phyloP scores from a whole-genome alignment of 2,113 vertebrate genomes.

The Zootoca vivipara region DNA sequence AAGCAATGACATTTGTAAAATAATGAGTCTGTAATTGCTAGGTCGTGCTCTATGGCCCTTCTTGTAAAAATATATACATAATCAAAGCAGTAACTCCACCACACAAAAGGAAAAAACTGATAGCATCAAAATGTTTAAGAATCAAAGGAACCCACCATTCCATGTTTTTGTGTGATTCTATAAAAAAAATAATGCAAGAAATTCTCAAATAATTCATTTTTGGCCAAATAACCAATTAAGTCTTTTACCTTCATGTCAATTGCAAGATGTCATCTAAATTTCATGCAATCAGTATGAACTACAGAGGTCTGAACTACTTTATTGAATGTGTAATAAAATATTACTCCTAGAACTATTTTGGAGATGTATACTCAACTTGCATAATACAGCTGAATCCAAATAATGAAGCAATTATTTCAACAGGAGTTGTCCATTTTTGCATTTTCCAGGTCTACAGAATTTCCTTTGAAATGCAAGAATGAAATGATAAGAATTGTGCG shows the following conservation, averaged over 20 bases:
- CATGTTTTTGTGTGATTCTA: too few species aligned
- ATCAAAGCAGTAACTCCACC: background rate
- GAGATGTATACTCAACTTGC: too few species aligned
- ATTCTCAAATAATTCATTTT: background rate
- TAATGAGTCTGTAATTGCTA: background rate
- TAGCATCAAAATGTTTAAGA: background rate
- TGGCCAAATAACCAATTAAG: background rate
- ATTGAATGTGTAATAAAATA: background rate
- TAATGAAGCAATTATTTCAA: too few species aligned
- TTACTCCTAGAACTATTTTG: too few species aligned
- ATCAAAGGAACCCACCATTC: background rate
- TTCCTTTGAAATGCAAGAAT: too few species aligned
- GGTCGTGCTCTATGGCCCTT: background rate
- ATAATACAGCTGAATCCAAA: too few species aligned
- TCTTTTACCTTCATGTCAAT: background rate
- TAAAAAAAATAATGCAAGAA: too few species aligned
- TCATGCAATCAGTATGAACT: background rate
- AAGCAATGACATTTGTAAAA: background rate
- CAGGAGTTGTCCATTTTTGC: too few species aligned
- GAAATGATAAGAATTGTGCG: too few species aligned
- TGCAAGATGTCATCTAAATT: background rate
- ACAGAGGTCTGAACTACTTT: background rate
- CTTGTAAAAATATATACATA: background rate
- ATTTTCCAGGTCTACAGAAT: too few species aligned
- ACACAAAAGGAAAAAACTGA: background rate